These are phyloP conservation scores for Nezara viridula DNA, from an alignment of 2,888 invertebrate species.

Conservation along the genomic window DNA sequence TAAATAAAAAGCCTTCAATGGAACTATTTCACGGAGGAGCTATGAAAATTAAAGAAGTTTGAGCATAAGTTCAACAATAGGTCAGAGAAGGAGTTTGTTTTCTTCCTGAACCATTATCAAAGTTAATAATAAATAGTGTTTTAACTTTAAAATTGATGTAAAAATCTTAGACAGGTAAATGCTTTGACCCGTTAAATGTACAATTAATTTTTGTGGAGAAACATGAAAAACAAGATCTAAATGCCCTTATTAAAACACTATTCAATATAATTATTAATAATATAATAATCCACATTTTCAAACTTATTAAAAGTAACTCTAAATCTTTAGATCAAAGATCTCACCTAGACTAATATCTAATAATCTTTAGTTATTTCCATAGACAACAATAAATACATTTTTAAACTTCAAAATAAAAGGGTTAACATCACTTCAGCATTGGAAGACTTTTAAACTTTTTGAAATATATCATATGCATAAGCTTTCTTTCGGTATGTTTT, in stretches of 20 bases:
- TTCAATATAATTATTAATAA: not conserved
- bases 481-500: slow-evolving; percentile 80
- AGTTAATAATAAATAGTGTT: not conserved
- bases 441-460: slow-evolving; percentile 75
- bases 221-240: not conserved
- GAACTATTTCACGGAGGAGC: not conserved
- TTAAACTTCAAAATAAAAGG: not conserved
- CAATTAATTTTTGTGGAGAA: not conserved
- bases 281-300: not conserved
- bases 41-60: not conserved
- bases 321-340: not conserved
- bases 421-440: not conserved
- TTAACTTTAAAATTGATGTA: not conserved
- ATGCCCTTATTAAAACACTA: not conserved
- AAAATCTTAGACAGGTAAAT: not conserved
- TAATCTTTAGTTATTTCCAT: not conserved
- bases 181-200: not conserved
- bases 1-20: not conserved
- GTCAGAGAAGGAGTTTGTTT: not conserved
- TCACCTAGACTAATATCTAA: not conserved
- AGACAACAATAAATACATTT: not conserved
- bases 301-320: not conserved
- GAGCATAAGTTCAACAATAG: not conserved
- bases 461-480: slow-evolving; percentile 78
- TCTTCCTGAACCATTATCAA: not conserved